A percentile compares a stretch with the other conserved stretches of the same genome.
Evolutionary conservation across 2,888 invertebrate genomes (phyloP).

Genomic region (Drosophila anceps): DNA sequence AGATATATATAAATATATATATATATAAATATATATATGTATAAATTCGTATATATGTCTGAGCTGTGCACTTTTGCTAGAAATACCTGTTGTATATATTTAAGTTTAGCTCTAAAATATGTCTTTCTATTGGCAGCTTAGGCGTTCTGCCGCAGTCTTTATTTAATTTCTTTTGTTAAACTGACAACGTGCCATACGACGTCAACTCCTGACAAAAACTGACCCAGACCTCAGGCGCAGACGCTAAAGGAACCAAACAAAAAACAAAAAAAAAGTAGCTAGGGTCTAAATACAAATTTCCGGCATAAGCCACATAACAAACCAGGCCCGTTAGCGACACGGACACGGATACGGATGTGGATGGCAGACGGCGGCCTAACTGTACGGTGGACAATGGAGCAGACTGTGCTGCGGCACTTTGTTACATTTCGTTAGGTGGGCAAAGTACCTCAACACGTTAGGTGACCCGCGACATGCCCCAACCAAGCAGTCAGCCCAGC

Average conservation of each 20-base stretch:
- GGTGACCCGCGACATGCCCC: slow-evolving; percentile 7
- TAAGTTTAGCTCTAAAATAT: background rate
- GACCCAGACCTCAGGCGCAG: slow-evolving; percentile 34
- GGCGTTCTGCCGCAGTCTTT: background rate
- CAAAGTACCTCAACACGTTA: slow-evolving; percentile 79
- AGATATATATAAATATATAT: too few species aligned
- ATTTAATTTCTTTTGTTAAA: slow-evolving; percentile 13
- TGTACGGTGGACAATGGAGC: slow-evolving; percentile 49
- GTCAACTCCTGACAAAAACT: slow-evolving; percentile 13
- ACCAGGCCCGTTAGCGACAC: slow-evolving; percentile 67
- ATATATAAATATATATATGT: too few species aligned
- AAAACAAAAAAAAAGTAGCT: slow-evolving; percentile 9
- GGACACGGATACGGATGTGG: slow-evolving; percentile 32
- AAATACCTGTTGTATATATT: background rate
- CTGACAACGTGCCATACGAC: slow-evolving; percentile 1
- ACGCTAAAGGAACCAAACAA: slow-evolving; percentile 3
- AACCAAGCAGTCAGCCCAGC: background rate
- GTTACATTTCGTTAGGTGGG: slow-evolving; percentile 79
- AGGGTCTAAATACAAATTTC: slow-evolving; percentile 81
- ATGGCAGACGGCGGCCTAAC: background rate
- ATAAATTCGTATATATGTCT: too few species aligned
- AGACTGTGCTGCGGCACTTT: slow-evolving; percentile 59
- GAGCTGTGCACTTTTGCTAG: too few species aligned
- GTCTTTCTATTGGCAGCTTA: background rate
- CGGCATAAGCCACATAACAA: slow-evolving; percentile 78